These are phyloP conservation scores for Eurosta solidaginis DNA, from an alignment of 1,140 invertebrate species.

Conservation along the genomic window DNA sequence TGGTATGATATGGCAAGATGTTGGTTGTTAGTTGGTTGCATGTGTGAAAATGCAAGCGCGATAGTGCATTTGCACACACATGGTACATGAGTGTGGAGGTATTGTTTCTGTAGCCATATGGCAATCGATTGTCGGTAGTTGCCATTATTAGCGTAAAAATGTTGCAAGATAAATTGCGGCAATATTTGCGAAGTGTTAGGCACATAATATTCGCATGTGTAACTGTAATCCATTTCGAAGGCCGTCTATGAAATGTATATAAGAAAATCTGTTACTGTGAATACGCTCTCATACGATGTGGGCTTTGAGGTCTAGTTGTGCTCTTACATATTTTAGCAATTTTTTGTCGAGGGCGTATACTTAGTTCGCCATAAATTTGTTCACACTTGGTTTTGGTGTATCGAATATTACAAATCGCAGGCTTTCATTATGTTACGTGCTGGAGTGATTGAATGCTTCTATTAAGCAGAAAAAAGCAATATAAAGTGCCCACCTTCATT, in stretches of 20 bases:
- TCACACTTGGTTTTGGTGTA: conserved; percentile 18
- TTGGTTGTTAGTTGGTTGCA: too few relatives aligned
- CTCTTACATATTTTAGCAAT: too few relatives aligned
- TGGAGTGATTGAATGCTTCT: too few relatives aligned
- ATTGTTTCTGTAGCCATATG: background rate
- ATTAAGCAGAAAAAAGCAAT: background rate
- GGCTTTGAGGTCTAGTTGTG: too few relatives aligned
- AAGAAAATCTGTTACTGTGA: too few relatives aligned
- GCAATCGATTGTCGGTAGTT: background rate
- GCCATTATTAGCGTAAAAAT: background rate
- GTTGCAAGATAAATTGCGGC: background rate
- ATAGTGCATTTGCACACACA: too few relatives aligned
- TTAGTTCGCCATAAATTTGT: conserved; percentile 2
- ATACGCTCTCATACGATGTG: too few relatives aligned
- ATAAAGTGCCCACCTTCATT: conserved; percentile 9
- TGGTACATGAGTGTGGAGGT: background rate
- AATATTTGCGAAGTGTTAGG: background rate
- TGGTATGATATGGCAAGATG: background rate
- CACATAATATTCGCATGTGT: conserved; percentile 24
- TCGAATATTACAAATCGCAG: too few relatives aligned
- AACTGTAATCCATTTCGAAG: conserved; percentile 21
- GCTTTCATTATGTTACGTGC: too few relatives aligned
- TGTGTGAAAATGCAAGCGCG: background rate
- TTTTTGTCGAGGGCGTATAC: background rate
- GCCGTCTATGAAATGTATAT: background rate